Evolutionary conservation across 2,113 vertebrate species (phyloP).

Genomic region (Perca schrenkii): DNA sequence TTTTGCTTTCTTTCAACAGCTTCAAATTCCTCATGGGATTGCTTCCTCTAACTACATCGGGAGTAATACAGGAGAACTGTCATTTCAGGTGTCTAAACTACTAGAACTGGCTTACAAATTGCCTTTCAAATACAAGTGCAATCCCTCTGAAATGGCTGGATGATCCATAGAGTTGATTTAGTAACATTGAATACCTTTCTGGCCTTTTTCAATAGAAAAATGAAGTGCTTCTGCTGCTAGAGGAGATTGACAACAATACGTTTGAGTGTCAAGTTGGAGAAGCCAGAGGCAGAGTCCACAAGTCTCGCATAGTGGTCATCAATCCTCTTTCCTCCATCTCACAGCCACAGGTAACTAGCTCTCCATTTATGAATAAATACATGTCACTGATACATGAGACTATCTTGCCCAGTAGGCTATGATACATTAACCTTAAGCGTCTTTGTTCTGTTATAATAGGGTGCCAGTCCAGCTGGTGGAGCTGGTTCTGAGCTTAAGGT

Average conservation of each 20-base stretch:
- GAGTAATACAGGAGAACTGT: slow-evolving; percentile 81
- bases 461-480: neutral
- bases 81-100: slow-evolving; percentile 87
- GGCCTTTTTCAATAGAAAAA: slow-evolving; percentile 77
- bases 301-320: slow-evolving; percentile 86
- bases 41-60: slow-evolving; percentile 85
- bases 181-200: neutral
- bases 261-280: slow-evolving; percentile 87
- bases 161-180: neutral
- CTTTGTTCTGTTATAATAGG: slow-evolving; percentile 61
- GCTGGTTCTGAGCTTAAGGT: slow-evolving; percentile 80
- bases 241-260: slow-evolving; percentile 82
- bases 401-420: neutral
- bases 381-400: neutral
- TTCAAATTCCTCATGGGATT: slow-evolving; percentile 88
- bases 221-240: slow-evolving; percentile 85
- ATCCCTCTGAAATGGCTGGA: neutral
- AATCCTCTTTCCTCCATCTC: slow-evolving; percentile 73
- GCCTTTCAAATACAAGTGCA: neutral
- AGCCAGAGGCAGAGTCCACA: slow-evolving; percentile 78
- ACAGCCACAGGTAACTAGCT: slow-evolving; percentile 63
- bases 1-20: slow-evolving; percentile 76
- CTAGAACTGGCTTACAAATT: neutral
- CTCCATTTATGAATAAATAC: neutral
- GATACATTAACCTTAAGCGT: neutral